Percentiles rank a stretch among this genome's conserved stretches.
These are phyloP conservation scores for Gasterosteus aculeatus DNA, from an alignment of 2,113 vertebrate genomes.

Conservation along the genomic window DNA sequence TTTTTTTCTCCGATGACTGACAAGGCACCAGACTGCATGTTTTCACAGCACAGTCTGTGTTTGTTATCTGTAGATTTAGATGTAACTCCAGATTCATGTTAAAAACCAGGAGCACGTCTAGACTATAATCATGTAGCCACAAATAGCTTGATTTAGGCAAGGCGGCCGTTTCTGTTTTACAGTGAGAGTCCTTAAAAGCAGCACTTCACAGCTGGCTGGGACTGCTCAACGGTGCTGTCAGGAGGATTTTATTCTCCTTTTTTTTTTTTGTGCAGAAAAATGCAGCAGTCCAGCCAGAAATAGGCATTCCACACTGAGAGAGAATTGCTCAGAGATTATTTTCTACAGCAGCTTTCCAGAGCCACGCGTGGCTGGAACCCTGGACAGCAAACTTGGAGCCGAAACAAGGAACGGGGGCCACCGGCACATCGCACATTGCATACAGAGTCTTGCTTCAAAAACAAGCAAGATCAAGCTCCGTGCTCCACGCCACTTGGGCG, in stretches of 20 bases:
- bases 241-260: conserved; percentile 21
- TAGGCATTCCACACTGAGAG: conserved; percentile 61
- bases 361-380: conserved; percentile 56
- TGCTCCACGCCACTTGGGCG: conserved; percentile 41
- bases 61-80: conserved; percentile 46
- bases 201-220: conserved; percentile 65
- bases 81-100: conserved; percentile 54
- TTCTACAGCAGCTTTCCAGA: conserved; percentile 60
- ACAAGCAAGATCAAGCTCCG: conserved; percentile 14
- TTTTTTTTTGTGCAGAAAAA: conserved; percentile 61
- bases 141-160: conserved; percentile 74
- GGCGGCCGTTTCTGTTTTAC: conserved; percentile 68
- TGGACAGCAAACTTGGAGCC: conserved; percentile 45
- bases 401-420: conserved; percentile 48
- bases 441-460: background rate
- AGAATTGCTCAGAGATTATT: conserved; percentile 65
- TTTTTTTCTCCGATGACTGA: conserved; percentile 38
- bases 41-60: conserved; percentile 26
- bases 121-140: conserved; percentile 71
- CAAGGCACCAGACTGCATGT: conserved; percentile 33
- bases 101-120: conserved; percentile 66
- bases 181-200: conserved; percentile 57
- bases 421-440: conserved; percentile 27
- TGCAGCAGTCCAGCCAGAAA: conserved; percentile 66
- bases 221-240: conserved; percentile 50